Evolutionary conservation across 2,113 vertebrate species (phyloP).

Genomic region (Oncorhynchus nerka): DNA sequence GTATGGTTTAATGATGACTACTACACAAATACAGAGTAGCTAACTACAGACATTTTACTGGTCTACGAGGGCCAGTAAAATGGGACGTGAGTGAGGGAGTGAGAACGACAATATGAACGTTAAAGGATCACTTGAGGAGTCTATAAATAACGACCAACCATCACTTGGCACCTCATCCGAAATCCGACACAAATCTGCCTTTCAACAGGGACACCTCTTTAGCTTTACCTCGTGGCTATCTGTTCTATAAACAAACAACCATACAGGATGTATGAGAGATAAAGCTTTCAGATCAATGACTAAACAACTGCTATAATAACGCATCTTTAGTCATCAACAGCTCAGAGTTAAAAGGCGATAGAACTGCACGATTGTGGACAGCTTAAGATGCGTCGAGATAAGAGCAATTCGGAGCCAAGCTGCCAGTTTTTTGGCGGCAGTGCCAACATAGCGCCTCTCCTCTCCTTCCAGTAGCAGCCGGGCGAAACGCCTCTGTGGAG

Average conservation of each 20-base stretch:
- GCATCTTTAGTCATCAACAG: no score
- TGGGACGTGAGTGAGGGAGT: constrained; percentile 6
- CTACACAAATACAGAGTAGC: constrained; percentile 31
- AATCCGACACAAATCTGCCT: no score
- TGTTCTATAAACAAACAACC: no score
- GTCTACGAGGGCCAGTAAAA: constrained; percentile 7
- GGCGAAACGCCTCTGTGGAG: constrained; percentile 38
- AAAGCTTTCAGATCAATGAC: no score
- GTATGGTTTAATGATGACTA: constrained; percentile 20
- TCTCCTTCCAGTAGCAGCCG: constrained; percentile 31
- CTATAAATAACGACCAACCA: constrained; percentile 58
- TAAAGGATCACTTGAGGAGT: constrained; percentile 3
- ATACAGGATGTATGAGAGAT: no score
- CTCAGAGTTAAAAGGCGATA: no score
- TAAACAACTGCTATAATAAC: no score
- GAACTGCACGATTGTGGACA: background rate
- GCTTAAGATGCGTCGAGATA: background rate
- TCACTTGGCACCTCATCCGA: no score
- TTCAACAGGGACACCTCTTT: no score
- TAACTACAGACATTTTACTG: constrained; percentile 22
- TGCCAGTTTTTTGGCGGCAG: constrained; percentile 22
- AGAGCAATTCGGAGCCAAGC: constrained; percentile 11
- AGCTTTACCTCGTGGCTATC: no score
- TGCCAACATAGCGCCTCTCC: constrained; percentile 12
- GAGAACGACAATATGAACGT: background rate